Evolutionary conservation across 2,888 invertebrate genomes (phyloP).

Genomic region (Bellardia pandia): DNA sequence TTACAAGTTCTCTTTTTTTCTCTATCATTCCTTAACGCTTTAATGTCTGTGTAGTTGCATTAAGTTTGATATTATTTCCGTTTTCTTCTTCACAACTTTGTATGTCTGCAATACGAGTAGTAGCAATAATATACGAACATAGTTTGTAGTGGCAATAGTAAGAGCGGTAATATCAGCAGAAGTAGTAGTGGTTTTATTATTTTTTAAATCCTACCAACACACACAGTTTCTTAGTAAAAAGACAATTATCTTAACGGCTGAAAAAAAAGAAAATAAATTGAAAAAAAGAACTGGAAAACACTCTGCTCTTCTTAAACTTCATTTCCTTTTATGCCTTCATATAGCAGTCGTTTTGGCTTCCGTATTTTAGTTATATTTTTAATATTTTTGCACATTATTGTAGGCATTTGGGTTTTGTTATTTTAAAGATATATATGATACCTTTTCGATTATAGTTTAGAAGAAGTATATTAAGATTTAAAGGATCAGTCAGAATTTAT

Average conservation of each 20-base stretch:
- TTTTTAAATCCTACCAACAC: conserved; percentile 9
- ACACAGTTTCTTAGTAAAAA: conserved; percentile 21
- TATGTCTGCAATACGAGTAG: background rate
- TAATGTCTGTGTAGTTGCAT: conserved; percentile 39
- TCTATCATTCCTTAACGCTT: conserved; percentile 17
- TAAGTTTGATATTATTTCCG: conserved; percentile 67
- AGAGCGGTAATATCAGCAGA: background rate
- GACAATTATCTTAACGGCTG: conserved; percentile 44
- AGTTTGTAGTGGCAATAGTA: background rate
- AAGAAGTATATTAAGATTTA: too few relatives aligned
- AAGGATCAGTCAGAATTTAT: too few relatives aligned
- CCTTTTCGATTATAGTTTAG: background rate
- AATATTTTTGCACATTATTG: background rate
- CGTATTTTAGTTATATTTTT: conserved; percentile 16
- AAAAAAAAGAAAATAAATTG: background rate
- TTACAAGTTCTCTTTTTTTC: conserved; percentile 15
- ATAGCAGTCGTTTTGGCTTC: conserved; percentile 17
- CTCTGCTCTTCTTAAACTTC: conserved; percentile 31
- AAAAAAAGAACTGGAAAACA: background rate
- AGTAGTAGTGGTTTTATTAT: conserved; percentile 5
- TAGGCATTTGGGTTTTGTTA: background rate
- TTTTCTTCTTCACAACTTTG: conserved; percentile 39
- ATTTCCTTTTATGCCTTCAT: conserved; percentile 47
- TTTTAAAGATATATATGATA: background rate
- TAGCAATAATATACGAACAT: background rate